Percentiles rank a stretch among this genome's conserved stretches.
These are phyloP conservation scores for Andrena flavipes DNA, from an alignment of 2,888 invertebrate species.

Conservation along the genomic window DNA sequence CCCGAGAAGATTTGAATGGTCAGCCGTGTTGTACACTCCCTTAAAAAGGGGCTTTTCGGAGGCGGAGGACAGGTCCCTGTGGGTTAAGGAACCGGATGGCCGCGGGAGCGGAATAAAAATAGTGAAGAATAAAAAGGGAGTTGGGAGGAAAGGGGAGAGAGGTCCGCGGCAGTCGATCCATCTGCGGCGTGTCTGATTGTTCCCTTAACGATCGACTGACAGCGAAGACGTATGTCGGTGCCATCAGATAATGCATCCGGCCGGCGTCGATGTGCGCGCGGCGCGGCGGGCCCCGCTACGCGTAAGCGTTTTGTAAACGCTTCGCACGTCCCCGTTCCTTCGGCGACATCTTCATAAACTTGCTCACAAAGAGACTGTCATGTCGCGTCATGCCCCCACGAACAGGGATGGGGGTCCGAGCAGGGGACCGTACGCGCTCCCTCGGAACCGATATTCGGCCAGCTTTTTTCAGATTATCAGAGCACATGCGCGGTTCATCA, in stretches of 20 bases:
- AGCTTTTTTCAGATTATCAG: not conserved
- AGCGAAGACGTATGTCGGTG: slow-evolving; percentile 73
- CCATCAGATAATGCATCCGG: slow-evolving; percentile 73
- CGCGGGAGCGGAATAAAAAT: slow-evolving; percentile 35
- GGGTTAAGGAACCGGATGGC: not conserved
- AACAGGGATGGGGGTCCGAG: not conserved
- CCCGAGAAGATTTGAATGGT: not conserved
- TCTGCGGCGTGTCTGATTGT: slow-evolving; percentile 70
- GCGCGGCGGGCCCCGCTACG: slow-evolving; percentile 15
- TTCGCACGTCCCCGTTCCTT: slow-evolving; percentile 65
- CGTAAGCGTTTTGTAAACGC: slow-evolving; percentile 66
- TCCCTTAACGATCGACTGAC: slow-evolving; percentile 74
- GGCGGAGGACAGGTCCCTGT: not conserved
- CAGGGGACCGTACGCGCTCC: not conserved
- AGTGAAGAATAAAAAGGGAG: slow-evolving; percentile 41
- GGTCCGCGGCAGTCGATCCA: slow-evolving; percentile 54
- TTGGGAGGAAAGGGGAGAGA: slow-evolving; percentile 15
- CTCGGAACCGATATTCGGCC: not conserved
- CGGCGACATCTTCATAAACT: slow-evolving; percentile 76
- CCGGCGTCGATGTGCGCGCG: slow-evolving; percentile 54
- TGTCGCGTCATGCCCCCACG: slow-evolving; percentile 70
- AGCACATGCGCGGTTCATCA: not conserved
- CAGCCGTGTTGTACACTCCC: not conserved
- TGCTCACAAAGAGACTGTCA: slow-evolving; percentile 73
- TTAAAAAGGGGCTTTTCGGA: not conserved